Evolutionary conservation across 2,888 invertebrate genomes (phyloP).

Genomic region (Patella depressa): DNA sequence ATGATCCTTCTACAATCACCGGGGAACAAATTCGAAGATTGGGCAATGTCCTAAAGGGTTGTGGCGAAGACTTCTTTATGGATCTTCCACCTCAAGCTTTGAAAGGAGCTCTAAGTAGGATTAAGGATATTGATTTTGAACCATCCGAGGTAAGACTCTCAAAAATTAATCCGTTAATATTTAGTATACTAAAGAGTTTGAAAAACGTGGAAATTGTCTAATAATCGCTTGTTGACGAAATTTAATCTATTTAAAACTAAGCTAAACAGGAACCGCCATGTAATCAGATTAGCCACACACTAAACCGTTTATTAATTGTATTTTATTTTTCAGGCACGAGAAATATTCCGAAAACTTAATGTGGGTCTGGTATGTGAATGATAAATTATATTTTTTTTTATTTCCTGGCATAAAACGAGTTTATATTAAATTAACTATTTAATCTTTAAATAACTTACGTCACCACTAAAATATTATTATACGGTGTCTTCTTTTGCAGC

Average conservation of each 20-base stretch:
- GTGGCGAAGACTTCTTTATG: constrained; percentile 20
- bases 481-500: constrained; percentile 8
- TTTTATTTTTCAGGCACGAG: constrained; percentile 3
- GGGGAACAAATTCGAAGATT: not conserved
- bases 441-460: too few relatives aligned
- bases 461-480: too few relatives aligned
- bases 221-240: too few relatives aligned
- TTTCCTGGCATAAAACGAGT: not conserved
- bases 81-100: constrained; percentile 5
- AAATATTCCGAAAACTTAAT: not conserved
- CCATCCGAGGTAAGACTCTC: constrained; percentile 14
- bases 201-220: too few relatives aligned
- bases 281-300: too few relatives aligned
- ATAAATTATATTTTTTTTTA: not conserved
- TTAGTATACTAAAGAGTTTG: too few relatives aligned
- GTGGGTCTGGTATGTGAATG: not conserved
- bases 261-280: too few relatives aligned
- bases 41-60: constrained; percentile 15
- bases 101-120: not conserved
- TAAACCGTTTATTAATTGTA: not conserved
- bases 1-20: not conserved
- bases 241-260: too few relatives aligned
- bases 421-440: not conserved
- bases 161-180: too few relatives aligned
- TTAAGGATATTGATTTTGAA: constrained; percentile 19